phyloP scores from a whole-genome alignment of 2,113 vertebrate species.

The Ariopsis seemanni region DNA sequence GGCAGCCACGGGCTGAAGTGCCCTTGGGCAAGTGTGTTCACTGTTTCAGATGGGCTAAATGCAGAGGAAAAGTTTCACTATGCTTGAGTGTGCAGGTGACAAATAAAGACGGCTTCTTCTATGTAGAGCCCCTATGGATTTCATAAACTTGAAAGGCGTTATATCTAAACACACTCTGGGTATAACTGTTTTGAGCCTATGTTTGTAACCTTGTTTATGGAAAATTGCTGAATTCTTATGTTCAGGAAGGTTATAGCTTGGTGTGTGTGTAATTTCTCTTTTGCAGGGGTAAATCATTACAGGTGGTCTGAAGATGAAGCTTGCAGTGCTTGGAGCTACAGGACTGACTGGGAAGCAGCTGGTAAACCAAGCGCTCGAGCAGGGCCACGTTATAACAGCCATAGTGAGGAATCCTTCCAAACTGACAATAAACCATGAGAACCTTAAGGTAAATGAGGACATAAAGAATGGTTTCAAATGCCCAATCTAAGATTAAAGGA shows the following conservation, averaged over 20 bases:
- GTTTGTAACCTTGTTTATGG: neutral
- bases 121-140: neutral
- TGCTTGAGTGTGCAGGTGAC: too few relatives aligned
- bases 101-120: too few relatives aligned
- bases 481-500: neutral
- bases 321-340: slow-evolving; percentile 75
- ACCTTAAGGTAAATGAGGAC: slow-evolving; percentile 70
- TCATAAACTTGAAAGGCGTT: neutral
- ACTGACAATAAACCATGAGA: slow-evolving; percentile 68
- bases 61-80: too few relatives aligned
- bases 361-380: slow-evolving; percentile 73
- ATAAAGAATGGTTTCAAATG: neutral
- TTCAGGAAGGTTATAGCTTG: too few relatives aligned
- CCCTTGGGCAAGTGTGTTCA: too few relatives aligned
- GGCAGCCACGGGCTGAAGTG: too few relatives aligned
- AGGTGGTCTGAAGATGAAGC: slow-evolving; percentile 67
- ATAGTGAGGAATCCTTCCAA: slow-evolving; percentile 74
- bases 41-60: too few relatives aligned
- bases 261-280: neutral
- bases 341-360: slow-evolving; percentile 76
- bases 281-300: neutral
- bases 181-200: neutral
- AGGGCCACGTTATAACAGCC: slow-evolving; percentile 75
- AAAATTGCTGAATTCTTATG: neutral
- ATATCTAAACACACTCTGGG: neutral